Base-by-base conservation (phyloP, 2,797 vertebrate species). In the Enteromius mattozi region DNA sequence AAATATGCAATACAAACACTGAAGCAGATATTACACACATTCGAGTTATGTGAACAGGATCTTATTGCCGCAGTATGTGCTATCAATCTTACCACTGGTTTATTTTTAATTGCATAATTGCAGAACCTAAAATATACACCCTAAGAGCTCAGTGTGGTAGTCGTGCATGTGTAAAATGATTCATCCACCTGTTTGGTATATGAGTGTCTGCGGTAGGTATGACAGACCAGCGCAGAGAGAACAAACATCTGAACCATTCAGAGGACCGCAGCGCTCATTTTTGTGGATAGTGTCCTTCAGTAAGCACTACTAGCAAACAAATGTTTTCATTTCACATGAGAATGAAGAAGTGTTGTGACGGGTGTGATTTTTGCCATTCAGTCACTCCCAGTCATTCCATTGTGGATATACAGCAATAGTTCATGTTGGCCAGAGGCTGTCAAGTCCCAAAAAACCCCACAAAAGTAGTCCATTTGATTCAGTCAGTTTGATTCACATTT, bases 171-270 rank as follows among this genome's bases (percentile, higher is more conserved):
- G 37, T 37, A 19, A 47, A 68, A 76, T 42, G 47, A 37, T 63
- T 70, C 30, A 37, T 75, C 69, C 16, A 71, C 65, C 74, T 59
- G 80, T 66, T 63, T 81, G 59, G 63, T 88, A 19, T 27, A 33
- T 3, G 69, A 68, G 27, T 33, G 54, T 74, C 42, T 65, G 77
- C 14, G 19, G 72, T 80, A 78, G 81, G 49, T 81, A 85, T 24
- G 72, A 75, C n/a, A 76, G 70, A 84, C 30, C 54, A 21, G 33
- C 71, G 24, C 69, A 82, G 76, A 69, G 65, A 75, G 74, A 83
- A 82, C 61, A 87, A 87, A 85, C 69, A 78, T 79, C 69, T 82
- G 42, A 68, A 77, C 61, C 16, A 54, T 86, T 47, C 19, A 63
- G 61, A 65, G 69, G n/a, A 47, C 47, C 75, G 54, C 17, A n/a